Conservation (phyloP, 2,888 invertebrate genomes). For the Andrena minutula region DNA sequence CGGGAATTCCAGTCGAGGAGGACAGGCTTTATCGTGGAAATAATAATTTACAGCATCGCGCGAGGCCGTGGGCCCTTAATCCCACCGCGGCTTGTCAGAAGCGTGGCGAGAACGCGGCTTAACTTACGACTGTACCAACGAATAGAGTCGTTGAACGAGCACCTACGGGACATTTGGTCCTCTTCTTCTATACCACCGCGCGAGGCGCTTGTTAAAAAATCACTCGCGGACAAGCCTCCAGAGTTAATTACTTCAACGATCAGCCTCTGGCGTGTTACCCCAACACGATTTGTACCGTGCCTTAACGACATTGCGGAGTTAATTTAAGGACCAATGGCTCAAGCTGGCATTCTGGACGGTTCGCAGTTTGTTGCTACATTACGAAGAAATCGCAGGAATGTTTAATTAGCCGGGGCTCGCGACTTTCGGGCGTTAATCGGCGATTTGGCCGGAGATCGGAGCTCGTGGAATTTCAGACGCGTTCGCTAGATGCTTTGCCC, state of each 20-base stretch:
- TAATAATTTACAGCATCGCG: conserved; percentile 76
- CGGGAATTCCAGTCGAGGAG: conserved; percentile 30
- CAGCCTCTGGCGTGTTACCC: no score
- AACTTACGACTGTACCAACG: conserved; percentile 21
- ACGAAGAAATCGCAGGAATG: conserved; percentile 31
- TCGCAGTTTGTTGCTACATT: background rate
- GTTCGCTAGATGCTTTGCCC: background rate
- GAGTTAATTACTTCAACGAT: no score
- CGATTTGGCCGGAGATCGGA: background rate
- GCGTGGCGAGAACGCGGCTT: conserved; percentile 40
- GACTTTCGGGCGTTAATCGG: conserved; percentile 11
- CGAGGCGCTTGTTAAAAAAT: no score
- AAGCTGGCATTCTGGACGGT: background rate
- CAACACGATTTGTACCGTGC: background rate
- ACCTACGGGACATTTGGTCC: no score
- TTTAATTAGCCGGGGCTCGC: background rate
- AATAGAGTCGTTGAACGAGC: conserved; percentile 15
- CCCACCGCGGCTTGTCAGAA: conserved; percentile 58
- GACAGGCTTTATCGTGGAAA: conserved; percentile 74
- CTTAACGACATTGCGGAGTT: background rate
- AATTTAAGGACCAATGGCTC: conserved; percentile 5
- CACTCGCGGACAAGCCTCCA: conserved; percentile 16
- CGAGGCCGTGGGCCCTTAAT: conserved; percentile 69
- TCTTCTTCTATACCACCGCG: no score
- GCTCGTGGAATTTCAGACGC: conserved; percentile 19